Evolutionary conservation across 2,888 invertebrate genomes (phyloP).

Genomic region (Mantis religiosa): DNA sequence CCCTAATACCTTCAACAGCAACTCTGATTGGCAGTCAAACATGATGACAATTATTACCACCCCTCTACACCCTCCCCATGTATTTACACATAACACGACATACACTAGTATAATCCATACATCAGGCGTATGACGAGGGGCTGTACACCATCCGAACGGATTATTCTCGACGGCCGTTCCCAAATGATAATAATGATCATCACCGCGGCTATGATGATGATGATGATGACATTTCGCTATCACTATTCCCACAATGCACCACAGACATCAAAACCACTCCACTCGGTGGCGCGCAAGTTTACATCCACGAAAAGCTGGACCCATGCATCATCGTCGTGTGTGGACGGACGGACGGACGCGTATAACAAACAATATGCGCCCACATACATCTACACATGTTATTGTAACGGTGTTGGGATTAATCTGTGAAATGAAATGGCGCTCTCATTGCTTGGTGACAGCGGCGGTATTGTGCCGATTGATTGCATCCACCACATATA

Average conservation of each 20-base stretch:
- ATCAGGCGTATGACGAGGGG: slow-evolving; percentile 20
- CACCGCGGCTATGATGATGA: slow-evolving; percentile 27
- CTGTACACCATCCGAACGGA: slow-evolving; percentile 9
- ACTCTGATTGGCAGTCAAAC: slow-evolving; percentile 32
- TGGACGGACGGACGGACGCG: background rate
- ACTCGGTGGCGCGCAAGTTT: background rate
- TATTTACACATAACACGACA: slow-evolving; percentile 29
- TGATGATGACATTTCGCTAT: slow-evolving; percentile 32
- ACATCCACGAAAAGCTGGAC: slow-evolving; percentile 2
- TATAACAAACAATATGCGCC: slow-evolving; percentile 25
- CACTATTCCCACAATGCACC: slow-evolving; percentile 31
- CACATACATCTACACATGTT: slow-evolving; percentile 17
- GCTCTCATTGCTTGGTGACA: slow-evolving; percentile 28
- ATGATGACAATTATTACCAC: slow-evolving; percentile 32
- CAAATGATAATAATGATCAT: slow-evolving; percentile 29
- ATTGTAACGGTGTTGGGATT: slow-evolving; percentile 30
- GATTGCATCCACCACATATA: slow-evolving; percentile 27
- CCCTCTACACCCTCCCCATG: slow-evolving; percentile 24
- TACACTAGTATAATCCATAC: slow-evolving; percentile 26
- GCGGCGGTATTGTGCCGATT: slow-evolving; percentile 26
- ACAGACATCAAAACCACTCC: slow-evolving; percentile 28
- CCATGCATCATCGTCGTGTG: slow-evolving; percentile 23
- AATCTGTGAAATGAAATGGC: slow-evolving; percentile 32
- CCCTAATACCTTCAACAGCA: slow-evolving; percentile 23
- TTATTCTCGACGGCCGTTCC: slow-evolving; percentile 28